Conservation (phyloP, 2,113 vertebrate genomes). For the Pluvianellus socialis region DNA sequence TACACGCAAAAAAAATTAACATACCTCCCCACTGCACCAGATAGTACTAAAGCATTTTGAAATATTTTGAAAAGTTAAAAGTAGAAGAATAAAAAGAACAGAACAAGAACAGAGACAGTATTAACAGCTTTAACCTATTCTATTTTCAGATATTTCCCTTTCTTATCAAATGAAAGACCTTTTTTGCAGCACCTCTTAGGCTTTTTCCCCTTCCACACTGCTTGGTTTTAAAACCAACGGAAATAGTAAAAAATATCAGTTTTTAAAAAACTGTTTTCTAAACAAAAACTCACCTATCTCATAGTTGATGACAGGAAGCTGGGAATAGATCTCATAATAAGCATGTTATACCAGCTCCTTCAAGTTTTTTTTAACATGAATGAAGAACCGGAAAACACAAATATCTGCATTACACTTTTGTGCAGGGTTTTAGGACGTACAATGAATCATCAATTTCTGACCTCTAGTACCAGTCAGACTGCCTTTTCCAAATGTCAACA, state of each 20-base stretch:
- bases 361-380: not conserved
- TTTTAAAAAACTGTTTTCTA: not conserved
- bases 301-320: not conserved
- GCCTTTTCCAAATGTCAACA: not conserved
- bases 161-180: not conserved
- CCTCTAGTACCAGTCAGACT: not conserved
- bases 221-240: not conserved
- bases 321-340: not conserved
- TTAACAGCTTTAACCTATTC: not conserved
- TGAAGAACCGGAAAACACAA: not conserved
- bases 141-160: not conserved
- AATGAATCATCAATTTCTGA: constrained; percentile 6
- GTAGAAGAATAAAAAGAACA: not conserved
- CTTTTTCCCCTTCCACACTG: not conserved
- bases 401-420: not conserved
- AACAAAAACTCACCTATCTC: not conserved
- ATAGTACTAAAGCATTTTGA: not conserved
- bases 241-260: not conserved
- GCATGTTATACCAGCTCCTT: not conserved
- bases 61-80: not conserved
- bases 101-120: not conserved
- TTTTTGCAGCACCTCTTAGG: not conserved
- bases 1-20: not conserved
- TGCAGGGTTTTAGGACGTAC: not conserved
- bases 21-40: not conserved